A percentile compares a stretch with the other conserved stretches of the same genome.
Conservation (phyloP, 2,797 vertebrate genomes). For the Garrulus glandarius region DNA sequence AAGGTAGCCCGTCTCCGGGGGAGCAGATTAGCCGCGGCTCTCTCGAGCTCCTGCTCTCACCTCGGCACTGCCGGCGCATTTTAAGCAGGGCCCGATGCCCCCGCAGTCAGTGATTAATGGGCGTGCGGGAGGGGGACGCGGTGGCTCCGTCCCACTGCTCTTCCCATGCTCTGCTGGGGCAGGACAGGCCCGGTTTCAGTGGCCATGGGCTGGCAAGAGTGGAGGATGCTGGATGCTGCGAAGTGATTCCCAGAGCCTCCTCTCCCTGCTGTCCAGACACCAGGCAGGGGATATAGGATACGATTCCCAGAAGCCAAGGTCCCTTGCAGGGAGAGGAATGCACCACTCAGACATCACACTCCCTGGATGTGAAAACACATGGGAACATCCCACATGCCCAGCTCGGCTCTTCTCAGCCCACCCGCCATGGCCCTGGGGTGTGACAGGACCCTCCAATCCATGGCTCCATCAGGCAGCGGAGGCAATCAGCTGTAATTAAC, state of each 20-base stretch:
- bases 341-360: accelerated
- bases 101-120: constrained; percentile 75
- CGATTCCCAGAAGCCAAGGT: accelerated
- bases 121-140: neutral
- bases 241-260: neutral
- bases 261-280: neutral
- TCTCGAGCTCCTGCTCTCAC: constrained; percentile 60
- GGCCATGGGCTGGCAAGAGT: accelerated
- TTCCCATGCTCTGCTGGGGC: neutral
- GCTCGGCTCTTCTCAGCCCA: neutral
- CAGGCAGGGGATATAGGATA: accelerated
- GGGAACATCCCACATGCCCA: neutral
- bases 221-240: neutral
- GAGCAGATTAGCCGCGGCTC: constrained; percentile 79
- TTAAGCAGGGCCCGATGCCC: constrained; percentile 69
- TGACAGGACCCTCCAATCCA: neutral
- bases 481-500: constrained; percentile 87
- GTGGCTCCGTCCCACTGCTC: neutral
- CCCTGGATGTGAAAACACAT: accelerated
- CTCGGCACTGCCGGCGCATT: constrained; percentile 72
- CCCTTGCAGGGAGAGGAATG: neutral
- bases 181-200: accelerated
- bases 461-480: constrained; percentile 79
- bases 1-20: constrained; percentile 76
- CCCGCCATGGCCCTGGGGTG: constrained; percentile 35